Base-by-base conservation (phyloP, 2,888 invertebrate species). In the Flabesymbios commensalis region DNA sequence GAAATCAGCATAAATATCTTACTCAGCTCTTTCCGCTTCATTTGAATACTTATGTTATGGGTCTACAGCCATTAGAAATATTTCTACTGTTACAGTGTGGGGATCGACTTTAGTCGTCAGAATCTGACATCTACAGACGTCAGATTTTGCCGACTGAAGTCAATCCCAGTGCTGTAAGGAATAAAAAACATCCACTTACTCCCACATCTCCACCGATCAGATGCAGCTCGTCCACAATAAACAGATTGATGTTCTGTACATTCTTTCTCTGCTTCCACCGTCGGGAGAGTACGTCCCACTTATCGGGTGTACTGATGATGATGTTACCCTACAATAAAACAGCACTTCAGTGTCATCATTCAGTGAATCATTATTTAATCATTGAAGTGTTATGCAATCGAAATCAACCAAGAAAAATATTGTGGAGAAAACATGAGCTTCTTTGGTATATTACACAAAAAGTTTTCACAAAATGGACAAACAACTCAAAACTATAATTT, bases 231-330 rank as follows among this genome's bases (percentile, higher is more conserved):
- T 99, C 99, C 22, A 94, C 94, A 64, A 99, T 93, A 82, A 99
- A 95, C 19, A 99, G 86, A 64, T 94, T 92, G 7, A 99, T 90
- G 76, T 94, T 96, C 78, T 98, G 98, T 0, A 99, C 97, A 80
- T 96, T 95, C 84, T 98, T 98, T 33, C 99, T 87, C 76, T 99
- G 98, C 76, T 99, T 99, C 99, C 99, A 99, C 67, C 99, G 87
- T 58, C 99, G 87, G 0, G 99, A 99, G 2, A 99, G 85, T 2
- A 99, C 94, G 80, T 99, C 99, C 99, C 99, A 99, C 75, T 96
- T 95, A 78, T 98, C 97, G 0, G 97, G 96, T 0, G 97, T 98
- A 3, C 94, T 92, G 65, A 99, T 89, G 45, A 99, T 42, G 29
- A 64, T 48, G 53, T 64, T 57, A 29, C 64, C 64, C 57, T 61